Base-by-base conservation (phyloP, 2,113 vertebrate genomes). In the Pseudorhombus dupliciocellatus region DNA sequence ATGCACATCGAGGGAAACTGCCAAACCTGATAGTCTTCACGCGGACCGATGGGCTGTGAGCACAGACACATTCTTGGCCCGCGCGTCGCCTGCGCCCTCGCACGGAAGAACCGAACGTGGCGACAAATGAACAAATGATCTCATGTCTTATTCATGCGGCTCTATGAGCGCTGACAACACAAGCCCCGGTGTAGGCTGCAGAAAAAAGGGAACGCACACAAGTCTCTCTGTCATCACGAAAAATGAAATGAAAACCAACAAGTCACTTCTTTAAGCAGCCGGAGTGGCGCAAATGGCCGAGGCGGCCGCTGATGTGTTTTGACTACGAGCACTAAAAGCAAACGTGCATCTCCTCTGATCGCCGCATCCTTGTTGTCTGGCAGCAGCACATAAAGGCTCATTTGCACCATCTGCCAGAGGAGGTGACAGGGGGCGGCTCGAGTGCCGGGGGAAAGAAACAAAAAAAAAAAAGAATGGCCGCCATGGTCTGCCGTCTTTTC, bases 381-480 rank as follows among this genome's bases (percentile, higher is more conserved):
- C 70, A 64, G 56, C 37, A 64, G 61, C 56, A 71, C 58, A 75
- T 62, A 72, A 79, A 77, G 79, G 72, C 72, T 70, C 65, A 75
- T 88, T 87, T 88, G 68, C 67, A 87, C 79, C 79, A 83, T 87
- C 84, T 88, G 84, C 75, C 75, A 77, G 20, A 20, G 34, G 79
- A 75, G 80, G 79, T 75, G 81, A 80, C 52, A 4, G 70, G 64
- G 64, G 77, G 74, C 73, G 72, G 24, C 37, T 62, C 40, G 21
- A 28, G 37, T 63, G 56, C 75, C 81, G 72, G 58, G 62, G 56
- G 79, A 72, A n/a, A n/a, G n/a, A n/a, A n/a, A n/a, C n/a, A n/a
- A n/a, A n/a, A n/a, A n/a, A n/a, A n/a, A 75, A 70, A 63, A 50
- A n/a, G 21, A 61, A 42, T 66, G 55, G 25, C 69, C 77, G 62